Percentiles rank a stretch among this genome's conserved stretches.
Conservation (phyloP, 2,113 vertebrate species). For the Atractosteus spatula region DNA sequence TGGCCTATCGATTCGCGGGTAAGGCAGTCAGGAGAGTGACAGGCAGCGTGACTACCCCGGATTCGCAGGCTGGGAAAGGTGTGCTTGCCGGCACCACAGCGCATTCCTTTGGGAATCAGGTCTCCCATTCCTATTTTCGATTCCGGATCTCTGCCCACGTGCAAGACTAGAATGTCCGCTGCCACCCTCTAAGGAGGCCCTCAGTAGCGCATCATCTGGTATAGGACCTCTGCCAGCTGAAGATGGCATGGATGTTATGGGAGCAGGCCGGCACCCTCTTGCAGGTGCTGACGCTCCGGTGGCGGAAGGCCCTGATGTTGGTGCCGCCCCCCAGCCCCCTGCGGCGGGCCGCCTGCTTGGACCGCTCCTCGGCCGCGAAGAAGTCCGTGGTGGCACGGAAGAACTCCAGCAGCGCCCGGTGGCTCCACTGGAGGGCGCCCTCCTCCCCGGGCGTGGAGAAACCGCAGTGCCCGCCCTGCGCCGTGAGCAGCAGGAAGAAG, state of each 20-base stretch:
- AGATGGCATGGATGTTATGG: conserved; percentile 73
- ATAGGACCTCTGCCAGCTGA: conserved; percentile 77
- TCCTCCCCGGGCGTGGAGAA: conserved; percentile 53
- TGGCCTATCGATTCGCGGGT: too few species aligned
- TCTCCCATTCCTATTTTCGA: too few species aligned
- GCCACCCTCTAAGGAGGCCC: too few species aligned
- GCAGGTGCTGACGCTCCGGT: conserved; percentile 66
- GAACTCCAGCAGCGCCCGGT: conserved; percentile 69
- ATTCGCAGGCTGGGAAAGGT: too few species aligned
- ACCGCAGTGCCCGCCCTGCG: conserved; percentile 67
- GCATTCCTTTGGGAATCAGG: too few species aligned
- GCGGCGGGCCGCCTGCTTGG: conserved; percentile 56
- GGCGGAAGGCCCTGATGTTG: conserved; percentile 52
- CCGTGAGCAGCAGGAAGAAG: conserved; percentile 72
- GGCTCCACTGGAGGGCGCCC: conserved; percentile 59
- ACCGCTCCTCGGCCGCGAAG: conserved; percentile 68
- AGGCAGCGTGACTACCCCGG: too few species aligned
- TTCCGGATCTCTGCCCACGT: too few species aligned
- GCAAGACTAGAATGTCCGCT: too few species aligned
- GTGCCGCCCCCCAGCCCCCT: conserved; percentile 50
- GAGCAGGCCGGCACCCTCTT: conserved; percentile 65
- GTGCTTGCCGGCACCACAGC: too few species aligned
- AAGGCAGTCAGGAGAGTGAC: too few species aligned
- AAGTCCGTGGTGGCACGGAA: conserved; percentile 74
- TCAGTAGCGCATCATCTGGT: conserved; percentile 56